Base-by-base conservation (phyloP, 2,888 invertebrate genomes). In the Drosophila diplacantha region DNA sequence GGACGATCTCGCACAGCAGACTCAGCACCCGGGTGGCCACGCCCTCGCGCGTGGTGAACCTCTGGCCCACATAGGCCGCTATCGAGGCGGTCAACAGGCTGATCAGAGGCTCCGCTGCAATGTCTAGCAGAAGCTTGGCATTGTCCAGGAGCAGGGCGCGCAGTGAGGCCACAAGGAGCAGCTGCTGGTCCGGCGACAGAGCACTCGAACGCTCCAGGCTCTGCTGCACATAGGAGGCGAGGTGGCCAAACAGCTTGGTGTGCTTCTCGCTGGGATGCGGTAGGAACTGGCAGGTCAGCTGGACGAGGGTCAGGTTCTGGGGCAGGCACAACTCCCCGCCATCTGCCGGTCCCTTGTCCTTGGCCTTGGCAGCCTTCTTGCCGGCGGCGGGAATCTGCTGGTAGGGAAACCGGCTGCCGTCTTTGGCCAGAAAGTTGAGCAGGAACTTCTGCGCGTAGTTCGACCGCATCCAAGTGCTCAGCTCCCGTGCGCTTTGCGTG, bases 281-380 rank as follows among this genome's bases (percentile, higher is more conserved):
- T 39, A 70, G 73, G 46, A 91, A 88, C 35, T 87, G 77, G 65
- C 90, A 90, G 78, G 89, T 91, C 31, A 91, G 85, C 79, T 89
- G 89, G 60, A 90, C 89, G 37, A 92, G 82, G 7, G 87, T 86
- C 5, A 92, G 85, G 84, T 92, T 92, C 75, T 91, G 90, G 34
- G 88, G 86, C 3, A 89, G 66, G 74, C 91, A 92, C 62, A 87
- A 85, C 16, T 87, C 86, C 9, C 88, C 88, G 7, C 83, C 84
- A 43, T 84, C 82, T 44, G 88, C 77, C 0, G 55, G 18, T 1
- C 61, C 46, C 16, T 67, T 37, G 26, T 62, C 50, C 35, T 72
- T 59, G 35, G 26, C 7, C 3, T 72, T 57, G 39, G 31, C 12
- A 1, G 31, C 4, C 55, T 68, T 60, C 24, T 72, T 66, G 51